These are phyloP conservation scores for Mobula hypostoma DNA, from an alignment of 2,113 vertebrate genomes.

Conservation along the genomic window DNA sequence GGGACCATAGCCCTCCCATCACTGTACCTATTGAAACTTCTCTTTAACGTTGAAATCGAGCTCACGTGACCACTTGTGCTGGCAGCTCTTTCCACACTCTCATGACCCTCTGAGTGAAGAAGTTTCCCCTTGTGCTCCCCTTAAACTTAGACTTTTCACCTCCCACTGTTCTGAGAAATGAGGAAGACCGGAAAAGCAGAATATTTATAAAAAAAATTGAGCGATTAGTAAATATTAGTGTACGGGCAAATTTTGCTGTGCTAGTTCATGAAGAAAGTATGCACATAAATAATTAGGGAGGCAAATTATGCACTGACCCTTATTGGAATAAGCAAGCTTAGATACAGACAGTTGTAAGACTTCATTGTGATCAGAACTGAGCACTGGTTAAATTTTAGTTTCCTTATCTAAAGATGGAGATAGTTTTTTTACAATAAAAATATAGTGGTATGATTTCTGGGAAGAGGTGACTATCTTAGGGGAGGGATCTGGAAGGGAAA, in stretches of 20 bases:
- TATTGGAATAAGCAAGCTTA: background rate
- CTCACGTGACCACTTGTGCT: too few relatives aligned
- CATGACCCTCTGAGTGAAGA: too few relatives aligned
- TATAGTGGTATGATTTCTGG: background rate
- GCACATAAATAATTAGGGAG: background rate
- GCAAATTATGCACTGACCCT: background rate
- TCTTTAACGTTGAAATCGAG: too few relatives aligned
- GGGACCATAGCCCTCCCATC: too few relatives aligned
- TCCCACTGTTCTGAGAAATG: too few relatives aligned
- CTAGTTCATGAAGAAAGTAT: background rate
- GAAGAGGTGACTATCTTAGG: background rate
- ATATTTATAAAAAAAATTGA: background rate
- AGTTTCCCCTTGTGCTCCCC: too few relatives aligned
- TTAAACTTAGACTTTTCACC: too few relatives aligned
- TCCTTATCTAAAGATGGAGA: background rate
- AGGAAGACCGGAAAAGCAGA: conserved; percentile 2
- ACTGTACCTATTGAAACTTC: too few relatives aligned
- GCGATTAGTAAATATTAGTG: too few relatives aligned
- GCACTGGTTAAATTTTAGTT: background rate
- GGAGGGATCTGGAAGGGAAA: background rate
- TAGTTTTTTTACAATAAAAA: background rate
- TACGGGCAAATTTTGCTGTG: background rate
- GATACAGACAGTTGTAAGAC: background rate
- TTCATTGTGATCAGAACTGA: background rate
- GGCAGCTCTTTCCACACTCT: too few relatives aligned